These are phyloP conservation scores for Tigriopus californicus DNA, from an alignment of 2,888 invertebrate genomes.

Conservation along the genomic window DNA sequence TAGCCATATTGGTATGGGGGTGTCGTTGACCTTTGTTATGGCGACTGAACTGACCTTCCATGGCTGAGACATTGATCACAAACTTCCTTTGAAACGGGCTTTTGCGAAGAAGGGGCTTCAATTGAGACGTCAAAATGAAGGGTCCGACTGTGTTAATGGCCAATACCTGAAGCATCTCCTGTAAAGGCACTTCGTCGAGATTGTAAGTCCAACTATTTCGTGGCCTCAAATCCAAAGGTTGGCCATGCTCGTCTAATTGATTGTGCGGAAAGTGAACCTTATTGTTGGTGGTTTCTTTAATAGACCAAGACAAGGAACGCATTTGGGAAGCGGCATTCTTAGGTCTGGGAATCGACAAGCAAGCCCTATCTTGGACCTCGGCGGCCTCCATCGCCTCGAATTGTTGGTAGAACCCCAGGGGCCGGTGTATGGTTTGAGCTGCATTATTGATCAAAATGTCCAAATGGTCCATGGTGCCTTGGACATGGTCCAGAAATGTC, in stretches of 20 bases:
- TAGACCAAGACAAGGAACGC: neutral
- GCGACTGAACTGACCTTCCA: slow-evolving; percentile 19
- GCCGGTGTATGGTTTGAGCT: slow-evolving; percentile 18
- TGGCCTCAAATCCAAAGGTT: slow-evolving; percentile 16
- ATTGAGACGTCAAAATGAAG: slow-evolving; percentile 16
- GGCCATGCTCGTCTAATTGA: too few species aligned
- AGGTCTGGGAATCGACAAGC: neutral
- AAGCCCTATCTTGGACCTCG: neutral
- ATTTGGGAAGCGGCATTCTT: too few species aligned
- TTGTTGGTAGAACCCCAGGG: slow-evolving; percentile 14
- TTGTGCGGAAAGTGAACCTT: too few species aligned
- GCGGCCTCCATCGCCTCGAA: neutral
- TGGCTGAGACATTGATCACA: slow-evolving; percentile 19
- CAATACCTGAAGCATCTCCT: slow-evolving; percentile 17
- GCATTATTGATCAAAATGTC: slow-evolving; percentile 19
- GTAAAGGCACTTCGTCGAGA: slow-evolving; percentile 17
- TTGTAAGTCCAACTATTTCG: slow-evolving; percentile 17
- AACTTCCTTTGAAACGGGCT: slow-evolving; percentile 1
- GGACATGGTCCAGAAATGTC: slow-evolving; percentile 15
- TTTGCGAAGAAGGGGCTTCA: slow-evolving; percentile 17
- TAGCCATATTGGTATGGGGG: slow-evolving; percentile 20
- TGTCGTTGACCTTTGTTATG: slow-evolving; percentile 17
- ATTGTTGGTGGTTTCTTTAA: too few species aligned
- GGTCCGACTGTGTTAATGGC: slow-evolving; percentile 18
- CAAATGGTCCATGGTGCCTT: slow-evolving; percentile 1